phyloP scores from a whole-genome alignment of 2,888 invertebrate genomes.

The Acanthopleura granulata region DNA sequence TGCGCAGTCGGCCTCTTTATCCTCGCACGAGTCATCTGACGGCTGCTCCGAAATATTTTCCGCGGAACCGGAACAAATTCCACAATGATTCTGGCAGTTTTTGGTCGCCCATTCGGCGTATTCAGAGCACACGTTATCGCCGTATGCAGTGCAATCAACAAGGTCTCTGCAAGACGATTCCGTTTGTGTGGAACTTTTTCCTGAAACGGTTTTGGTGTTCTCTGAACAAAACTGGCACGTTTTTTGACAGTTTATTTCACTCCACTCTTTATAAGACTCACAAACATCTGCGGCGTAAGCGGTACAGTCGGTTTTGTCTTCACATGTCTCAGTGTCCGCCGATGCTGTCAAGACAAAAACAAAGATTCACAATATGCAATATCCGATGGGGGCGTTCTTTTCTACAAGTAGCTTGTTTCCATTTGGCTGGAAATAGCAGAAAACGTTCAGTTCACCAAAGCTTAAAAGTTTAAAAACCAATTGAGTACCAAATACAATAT shows the following conservation, averaged over 20 bases:
- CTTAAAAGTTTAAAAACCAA: too few species aligned
- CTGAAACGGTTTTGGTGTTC: too few species aligned
- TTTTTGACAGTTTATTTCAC: not conserved
- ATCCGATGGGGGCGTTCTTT: too few species aligned
- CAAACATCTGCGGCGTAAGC: not conserved
- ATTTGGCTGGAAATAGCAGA: too few species aligned
- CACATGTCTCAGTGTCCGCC: too few species aligned
- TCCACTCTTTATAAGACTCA: not conserved
- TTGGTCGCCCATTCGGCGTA: constrained; percentile 33
- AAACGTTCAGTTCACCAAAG: too few species aligned
- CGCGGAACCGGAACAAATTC: constrained; percentile 24
- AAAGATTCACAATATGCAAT: too few species aligned
- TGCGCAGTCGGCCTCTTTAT: not conserved
- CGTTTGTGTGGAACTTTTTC: not conserved
- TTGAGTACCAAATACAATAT: too few species aligned
- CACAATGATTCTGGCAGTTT: constrained; percentile 36
- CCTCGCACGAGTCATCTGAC: not conserved
- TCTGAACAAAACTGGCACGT: not conserved
- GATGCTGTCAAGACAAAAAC: too few species aligned
- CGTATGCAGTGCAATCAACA: constrained; percentile 35
- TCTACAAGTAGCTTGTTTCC: too few species aligned
- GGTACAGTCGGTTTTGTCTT: too few species aligned
- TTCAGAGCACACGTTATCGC: constrained; percentile 31
- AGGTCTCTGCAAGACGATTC: constrained; percentile 23
- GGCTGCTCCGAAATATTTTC: not conserved